Base-by-base conservation (phyloP, 2,113 vertebrate genomes). In the Cranoglanis bouderius region DNA sequence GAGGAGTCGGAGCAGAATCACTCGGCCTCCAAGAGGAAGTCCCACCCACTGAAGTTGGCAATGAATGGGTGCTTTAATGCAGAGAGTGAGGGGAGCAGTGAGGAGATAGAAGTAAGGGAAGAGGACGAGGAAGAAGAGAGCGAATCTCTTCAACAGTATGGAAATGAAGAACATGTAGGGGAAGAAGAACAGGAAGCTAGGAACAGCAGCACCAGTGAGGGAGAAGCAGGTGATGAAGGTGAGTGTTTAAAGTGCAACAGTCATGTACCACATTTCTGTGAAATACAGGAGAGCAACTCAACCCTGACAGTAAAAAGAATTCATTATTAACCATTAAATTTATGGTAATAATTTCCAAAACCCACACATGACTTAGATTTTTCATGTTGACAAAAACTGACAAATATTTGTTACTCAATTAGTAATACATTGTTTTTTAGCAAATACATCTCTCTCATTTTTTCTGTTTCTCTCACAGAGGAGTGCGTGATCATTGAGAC, bases 51-150 rank as follows among this genome's bases (percentile, higher is more conserved):
- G 93, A 98, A 97, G 90, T 94, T 99, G 92, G 95, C 97, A 82
- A 93, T 98, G 92, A 98, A 98, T 1, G 98, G 98, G 92, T 97
- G 98, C 90, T 98, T 96, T 92, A 96, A 97, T 0, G 93, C 95
- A 0, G 98, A 99, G 92, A 99, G 97, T 0, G 98, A 99, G 0
- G 96, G 94, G 89, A 97, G 98, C 0, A 97, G 97, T 0, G 98
- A 98, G 90, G 97, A 97, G 9, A 93, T 95, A 0, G 98, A 96
- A 83, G 94, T 93, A 0, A 97, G 96, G 93, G 96, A 94, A 29
- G 96, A 96, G 0, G 96, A 97, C 88, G 96, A 93, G 89, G 93
- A 94, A 2, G 89, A 93, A 89, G 96, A 96, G 88, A 91, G 92
- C 35, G 95, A 96, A 88, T 93, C 21, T 7, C 49, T 57, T 72